Evolutionary conservation across 2,888 invertebrate species (phyloP).

Genomic region (Mycalesis mineus): DNA sequence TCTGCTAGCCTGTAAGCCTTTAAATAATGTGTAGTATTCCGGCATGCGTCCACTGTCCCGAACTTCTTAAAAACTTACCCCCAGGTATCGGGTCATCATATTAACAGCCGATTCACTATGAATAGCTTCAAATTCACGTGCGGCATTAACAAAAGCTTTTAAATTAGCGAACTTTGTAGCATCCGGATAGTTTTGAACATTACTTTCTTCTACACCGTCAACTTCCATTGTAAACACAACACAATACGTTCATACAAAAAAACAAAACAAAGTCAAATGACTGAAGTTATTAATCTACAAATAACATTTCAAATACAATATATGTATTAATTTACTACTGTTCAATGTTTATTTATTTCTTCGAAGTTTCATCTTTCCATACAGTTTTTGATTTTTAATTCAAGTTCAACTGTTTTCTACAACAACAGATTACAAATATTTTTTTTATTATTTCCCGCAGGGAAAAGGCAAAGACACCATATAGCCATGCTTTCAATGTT

Average conservation of each 20-base stretch:
- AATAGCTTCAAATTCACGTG: slow-evolving; percentile 72
- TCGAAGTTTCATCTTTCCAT: no score
- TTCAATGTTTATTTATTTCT: no score
- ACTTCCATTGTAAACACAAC: slow-evolving; percentile 60
- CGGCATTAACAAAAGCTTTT: slow-evolving; percentile 75
- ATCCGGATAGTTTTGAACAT: slow-evolving; percentile 49
- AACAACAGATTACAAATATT: no score
- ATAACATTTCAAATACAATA: not conserved
- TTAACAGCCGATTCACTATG: slow-evolving; percentile 72
- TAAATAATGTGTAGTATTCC: no score
- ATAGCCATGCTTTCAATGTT: no score
- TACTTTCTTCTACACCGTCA: slow-evolving; percentile 51
- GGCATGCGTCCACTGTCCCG: no score
- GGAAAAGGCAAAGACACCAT: no score
- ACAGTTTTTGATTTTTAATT: no score
- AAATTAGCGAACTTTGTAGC: slow-evolving; percentile 65
- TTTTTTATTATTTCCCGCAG: no score
- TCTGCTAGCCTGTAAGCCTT: no score
- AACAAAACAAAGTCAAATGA: not conserved
- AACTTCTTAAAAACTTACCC: slow-evolving; percentile 49
- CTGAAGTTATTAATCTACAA: not conserved
- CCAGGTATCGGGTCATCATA: slow-evolving; percentile 73
- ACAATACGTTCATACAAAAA: not conserved
- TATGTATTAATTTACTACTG: no score
- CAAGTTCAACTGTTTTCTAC: not conserved